Evolutionary conservation across 2,113 vertebrate species (phyloP).

Genomic region (Barbus barbus): DNA sequence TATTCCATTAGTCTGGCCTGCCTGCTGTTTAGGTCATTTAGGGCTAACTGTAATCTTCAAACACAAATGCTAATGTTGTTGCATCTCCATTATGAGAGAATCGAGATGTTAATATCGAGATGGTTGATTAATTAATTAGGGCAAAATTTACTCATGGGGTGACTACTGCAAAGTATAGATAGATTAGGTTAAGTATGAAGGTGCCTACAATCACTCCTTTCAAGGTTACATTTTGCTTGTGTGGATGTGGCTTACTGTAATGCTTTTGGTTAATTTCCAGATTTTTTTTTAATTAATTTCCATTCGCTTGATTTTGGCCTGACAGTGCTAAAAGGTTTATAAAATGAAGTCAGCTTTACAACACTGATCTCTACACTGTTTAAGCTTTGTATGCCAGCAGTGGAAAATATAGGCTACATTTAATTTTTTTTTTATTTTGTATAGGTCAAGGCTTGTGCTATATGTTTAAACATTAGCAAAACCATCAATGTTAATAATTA

Average conservation of each 20-base stretch:
- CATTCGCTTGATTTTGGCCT: not conserved
- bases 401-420: not conserved
- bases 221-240: not conserved
- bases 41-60: conserved; percentile 40
- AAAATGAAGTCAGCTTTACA: not conserved
- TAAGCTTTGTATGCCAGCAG: not conserved
- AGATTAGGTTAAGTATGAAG: not conserved
- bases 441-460: not conserved
- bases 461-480: not conserved
- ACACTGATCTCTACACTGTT: not conserved
- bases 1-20: conserved; percentile 37
- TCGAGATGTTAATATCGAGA: not conserved
- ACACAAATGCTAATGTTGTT: conserved; percentile 27
- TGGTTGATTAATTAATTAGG: not conserved
- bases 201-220: not conserved
- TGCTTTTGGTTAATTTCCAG: not conserved
- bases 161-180: not conserved
- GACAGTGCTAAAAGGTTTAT: not conserved
- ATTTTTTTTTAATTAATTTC: not conserved
- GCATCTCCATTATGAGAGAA: not conserved
- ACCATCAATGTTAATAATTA: too few relatives aligned
- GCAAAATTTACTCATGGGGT: not conserved
- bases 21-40: conserved; percentile 59
- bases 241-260: not conserved
- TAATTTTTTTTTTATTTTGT: not conserved